phyloP scores from a whole-genome alignment of 2,113 vertebrate species.

The Hirundichthys speculiger region DNA sequence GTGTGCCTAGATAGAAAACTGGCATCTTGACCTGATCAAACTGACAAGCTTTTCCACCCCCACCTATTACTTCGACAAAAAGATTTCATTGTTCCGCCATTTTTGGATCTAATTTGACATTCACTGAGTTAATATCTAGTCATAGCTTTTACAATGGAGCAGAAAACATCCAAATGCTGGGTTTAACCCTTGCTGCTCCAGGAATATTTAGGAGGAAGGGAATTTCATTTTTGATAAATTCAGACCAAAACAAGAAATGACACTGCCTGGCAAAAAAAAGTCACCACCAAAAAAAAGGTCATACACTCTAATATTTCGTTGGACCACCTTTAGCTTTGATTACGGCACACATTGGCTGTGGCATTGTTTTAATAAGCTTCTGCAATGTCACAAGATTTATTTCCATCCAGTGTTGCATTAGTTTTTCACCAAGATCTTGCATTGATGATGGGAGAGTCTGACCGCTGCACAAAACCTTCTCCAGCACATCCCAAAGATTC shows the following conservation, averaged over 20 bases:
- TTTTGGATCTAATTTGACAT: conserved; percentile 26
- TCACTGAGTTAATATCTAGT: conserved; percentile 13
- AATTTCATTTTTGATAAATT: conserved; percentile 43
- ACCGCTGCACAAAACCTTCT: too few species aligned
- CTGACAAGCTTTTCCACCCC: conserved; percentile 40
- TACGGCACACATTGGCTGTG: too few species aligned
- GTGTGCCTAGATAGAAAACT: conserved; percentile 46
- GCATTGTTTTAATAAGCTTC: too few species aligned
- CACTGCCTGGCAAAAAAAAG: too few species aligned
- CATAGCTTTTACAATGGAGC: conserved; percentile 12
- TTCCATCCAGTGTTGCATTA: too few species aligned
- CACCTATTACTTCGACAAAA: conserved; percentile 19
- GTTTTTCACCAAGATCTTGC: too few species aligned
- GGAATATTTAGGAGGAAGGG: conserved; percentile 7
- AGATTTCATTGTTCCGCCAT: conserved; percentile 5
- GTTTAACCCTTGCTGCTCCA: not conserved
- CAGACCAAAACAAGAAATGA: conserved; percentile 27
- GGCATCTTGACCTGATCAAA: conserved; percentile 55
- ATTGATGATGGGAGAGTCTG: too few species aligned
- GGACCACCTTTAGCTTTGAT: too few species aligned
- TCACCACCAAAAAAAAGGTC: too few species aligned
- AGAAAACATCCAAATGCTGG: not conserved
- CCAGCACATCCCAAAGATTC: too few species aligned
- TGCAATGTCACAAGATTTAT: too few species aligned
- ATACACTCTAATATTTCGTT: too few species aligned